Evolutionary conservation across 2,888 invertebrate species (phyloP).

Genomic region (Girardia tigrina): DNA sequence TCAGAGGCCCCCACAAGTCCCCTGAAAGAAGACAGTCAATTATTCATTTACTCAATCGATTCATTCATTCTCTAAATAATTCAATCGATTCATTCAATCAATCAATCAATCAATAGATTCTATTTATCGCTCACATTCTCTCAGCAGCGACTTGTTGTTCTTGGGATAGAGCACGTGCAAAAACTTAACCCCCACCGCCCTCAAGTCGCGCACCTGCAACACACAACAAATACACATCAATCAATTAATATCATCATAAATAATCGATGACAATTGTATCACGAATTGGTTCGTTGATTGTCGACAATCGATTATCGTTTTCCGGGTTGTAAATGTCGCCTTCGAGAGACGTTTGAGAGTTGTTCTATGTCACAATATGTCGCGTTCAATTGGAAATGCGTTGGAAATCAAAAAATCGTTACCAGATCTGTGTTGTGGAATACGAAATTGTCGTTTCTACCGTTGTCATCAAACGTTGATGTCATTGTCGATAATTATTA

Average conservation of each 20-base stretch:
- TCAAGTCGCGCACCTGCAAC: conserved; percentile 72
- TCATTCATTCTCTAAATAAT: too few species aligned
- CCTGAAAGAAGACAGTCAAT: too few species aligned
- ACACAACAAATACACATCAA: conserved; percentile 9
- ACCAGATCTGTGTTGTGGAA: conserved; percentile 7
- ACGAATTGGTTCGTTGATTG: conserved; percentile 82
- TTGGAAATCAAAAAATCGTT: background rate
- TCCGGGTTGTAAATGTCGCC: conserved; percentile 39
- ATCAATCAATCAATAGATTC: conserved; percentile 21
- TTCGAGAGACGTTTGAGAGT: conserved; percentile 28
- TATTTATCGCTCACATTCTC: conserved; percentile 67
- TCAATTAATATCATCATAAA: conserved; percentile 41
- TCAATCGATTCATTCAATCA: too few species aligned
- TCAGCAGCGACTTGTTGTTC: conserved; percentile 74
- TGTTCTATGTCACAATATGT: background rate
- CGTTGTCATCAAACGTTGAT: background rate
- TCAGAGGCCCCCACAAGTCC: conserved; percentile 95
- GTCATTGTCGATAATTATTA: conserved; percentile 5
- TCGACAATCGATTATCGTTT: conserved; percentile 60
- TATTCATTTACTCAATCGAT: too few species aligned
- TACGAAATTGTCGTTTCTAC: background rate
- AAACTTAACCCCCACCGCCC: conserved; percentile 83
- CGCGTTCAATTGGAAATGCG: background rate
- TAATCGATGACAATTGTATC: conserved; percentile 65
- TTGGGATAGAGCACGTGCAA: conserved; percentile 81